Evolutionary conservation across 2,888 invertebrate genomes (phyloP).

Genomic region (Eucera pruinosa): DNA sequence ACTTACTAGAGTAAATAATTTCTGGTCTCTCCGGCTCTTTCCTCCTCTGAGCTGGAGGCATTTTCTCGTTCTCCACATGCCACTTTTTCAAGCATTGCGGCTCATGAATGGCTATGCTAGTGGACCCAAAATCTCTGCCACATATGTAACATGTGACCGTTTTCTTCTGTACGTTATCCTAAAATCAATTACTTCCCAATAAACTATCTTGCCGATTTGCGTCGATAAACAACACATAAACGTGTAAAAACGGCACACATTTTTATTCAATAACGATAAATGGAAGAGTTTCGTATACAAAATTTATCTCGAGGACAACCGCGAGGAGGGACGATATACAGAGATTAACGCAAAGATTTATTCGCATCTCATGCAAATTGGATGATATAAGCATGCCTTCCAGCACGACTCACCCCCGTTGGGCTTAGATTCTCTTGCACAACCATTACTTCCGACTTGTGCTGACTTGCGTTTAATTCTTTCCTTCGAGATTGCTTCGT

Average conservation of each 20-base stretch:
- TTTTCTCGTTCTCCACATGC: slow-evolving; percentile 87
- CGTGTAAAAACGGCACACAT: not conserved
- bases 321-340: not conserved
- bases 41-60: slow-evolving; percentile 85
- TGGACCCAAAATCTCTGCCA: slow-evolving; percentile 88
- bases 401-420: slow-evolving; percentile 67
- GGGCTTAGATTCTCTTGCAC: slow-evolving; percentile 43
- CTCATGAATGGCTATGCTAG: slow-evolving; percentile 88
- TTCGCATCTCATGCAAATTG: slow-evolving; percentile 41
- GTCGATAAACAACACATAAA: slow-evolving; percentile 19
- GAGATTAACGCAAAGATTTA: not conserved
- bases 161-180: slow-evolving; percentile 66
- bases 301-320: slow-evolving; percentile 11
- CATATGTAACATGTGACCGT: slow-evolving; percentile 88
- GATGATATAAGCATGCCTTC: slow-evolving; percentile 46
- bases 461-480: not conserved
- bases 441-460: slow-evolving; percentile 24
- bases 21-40: slow-evolving; percentile 86
- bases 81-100: slow-evolving; percentile 89
- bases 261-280: slow-evolving; percentile 33
- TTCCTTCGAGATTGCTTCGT: slow-evolving; percentile 26
- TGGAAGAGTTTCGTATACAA: slow-evolving; percentile 2
- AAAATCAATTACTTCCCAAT: slow-evolving; percentile 49
- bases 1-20: slow-evolving; percentile 84
- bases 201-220: not conserved